phyloP scores from a whole-genome alignment of 1,140 invertebrate species.

The Pseudobourletiella spinata region DNA sequence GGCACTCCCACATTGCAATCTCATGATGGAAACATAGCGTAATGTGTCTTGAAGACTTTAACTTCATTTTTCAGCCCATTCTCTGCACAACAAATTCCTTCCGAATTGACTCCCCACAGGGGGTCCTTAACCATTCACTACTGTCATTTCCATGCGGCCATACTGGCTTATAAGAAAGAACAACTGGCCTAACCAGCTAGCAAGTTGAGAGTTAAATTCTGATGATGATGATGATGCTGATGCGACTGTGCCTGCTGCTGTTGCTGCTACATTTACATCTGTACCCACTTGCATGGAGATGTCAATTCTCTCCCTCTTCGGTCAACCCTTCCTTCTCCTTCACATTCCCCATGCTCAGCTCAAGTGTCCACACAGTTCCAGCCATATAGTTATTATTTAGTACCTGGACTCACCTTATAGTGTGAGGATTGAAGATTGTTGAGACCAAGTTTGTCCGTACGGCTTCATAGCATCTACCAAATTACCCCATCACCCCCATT shows the following conservation, averaged over 20 bases:
- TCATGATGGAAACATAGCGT: conserved; percentile 1
- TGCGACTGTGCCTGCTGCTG: background rate
- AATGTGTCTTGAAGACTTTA: conserved; percentile 19
- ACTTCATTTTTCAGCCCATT: conserved; percentile 20
- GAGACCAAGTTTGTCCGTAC: too few species aligned
- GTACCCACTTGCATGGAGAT: background rate
- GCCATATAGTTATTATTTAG: too few species aligned
- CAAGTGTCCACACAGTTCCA: too few species aligned
- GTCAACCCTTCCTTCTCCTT: background rate
- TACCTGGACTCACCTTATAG: too few species aligned
- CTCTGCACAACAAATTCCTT: conserved; percentile 29
- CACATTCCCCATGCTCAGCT: too few species aligned
- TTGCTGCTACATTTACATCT: background rate
- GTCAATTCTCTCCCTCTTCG: background rate
- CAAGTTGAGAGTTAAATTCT: too few species aligned
- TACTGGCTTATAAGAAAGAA: background rate
- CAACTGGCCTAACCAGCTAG: background rate
- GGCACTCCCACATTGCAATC: conserved; percentile 14
- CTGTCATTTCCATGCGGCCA: conserved; percentile 20
- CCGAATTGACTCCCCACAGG: conserved; percentile 27
- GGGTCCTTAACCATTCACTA: conserved; percentile 24
- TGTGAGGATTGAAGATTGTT: too few species aligned
- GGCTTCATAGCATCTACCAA: too few species aligned
- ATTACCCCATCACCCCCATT: too few species aligned
- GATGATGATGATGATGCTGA: too few species aligned